Conservation (phyloP, 1,140 invertebrate genomes). For the Cotesia glomerata region DNA sequence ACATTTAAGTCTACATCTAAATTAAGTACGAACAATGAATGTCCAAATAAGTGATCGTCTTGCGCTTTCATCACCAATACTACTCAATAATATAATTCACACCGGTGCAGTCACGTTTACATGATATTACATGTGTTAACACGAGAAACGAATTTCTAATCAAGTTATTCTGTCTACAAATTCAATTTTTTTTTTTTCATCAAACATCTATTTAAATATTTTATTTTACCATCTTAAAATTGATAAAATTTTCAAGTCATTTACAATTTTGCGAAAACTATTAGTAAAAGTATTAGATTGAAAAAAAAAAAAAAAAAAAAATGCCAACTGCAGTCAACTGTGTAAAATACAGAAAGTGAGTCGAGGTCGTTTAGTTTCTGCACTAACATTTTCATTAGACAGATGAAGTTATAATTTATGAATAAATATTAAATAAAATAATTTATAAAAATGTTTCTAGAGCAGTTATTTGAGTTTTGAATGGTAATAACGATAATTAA, state of each 20-base stretch:
- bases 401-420: not conserved
- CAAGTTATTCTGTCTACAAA: not conserved
- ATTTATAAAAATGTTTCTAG: too few species aligned
- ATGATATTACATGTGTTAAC: conserved; percentile 11
- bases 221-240: not conserved
- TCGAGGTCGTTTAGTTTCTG: conserved; percentile 47
- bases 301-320: not conserved
- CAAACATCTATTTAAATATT: not conserved
- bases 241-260: conserved; percentile 7
- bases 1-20: conserved; percentile 4
- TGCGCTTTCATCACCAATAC: conserved; percentile 5
- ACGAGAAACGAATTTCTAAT: conserved; percentile 17
- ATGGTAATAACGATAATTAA: too few species aligned
- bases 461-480: too few species aligned
- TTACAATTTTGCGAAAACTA: too few species aligned
- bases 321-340: conserved; percentile 33
- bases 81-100: not conserved
- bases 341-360: conserved; percentile 43
- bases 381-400: conserved; percentile 42
- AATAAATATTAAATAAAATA: not conserved
- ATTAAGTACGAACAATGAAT: not conserved
- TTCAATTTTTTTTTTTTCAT: not conserved
- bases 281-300: conserved; percentile 1
- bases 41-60: conserved; percentile 14
- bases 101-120: conserved; percentile 17